phyloP scores from a whole-genome alignment of 2,888 invertebrate genomes.

The Priocnemis perturbator region DNA sequence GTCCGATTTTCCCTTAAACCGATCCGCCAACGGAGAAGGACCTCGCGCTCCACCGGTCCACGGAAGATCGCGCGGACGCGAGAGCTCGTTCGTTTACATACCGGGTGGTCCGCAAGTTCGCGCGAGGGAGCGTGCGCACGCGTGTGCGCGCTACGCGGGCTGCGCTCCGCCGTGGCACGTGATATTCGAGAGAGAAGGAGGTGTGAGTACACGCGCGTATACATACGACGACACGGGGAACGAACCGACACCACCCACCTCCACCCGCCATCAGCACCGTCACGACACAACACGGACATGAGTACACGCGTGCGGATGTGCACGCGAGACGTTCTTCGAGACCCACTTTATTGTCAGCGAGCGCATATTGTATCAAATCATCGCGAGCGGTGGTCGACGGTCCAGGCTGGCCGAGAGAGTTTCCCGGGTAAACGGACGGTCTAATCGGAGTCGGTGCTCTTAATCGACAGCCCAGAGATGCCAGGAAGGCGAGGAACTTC shows the following conservation, averaged over 20 bases:
- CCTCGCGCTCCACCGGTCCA: too few species aligned
- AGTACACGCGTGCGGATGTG: conserved; percentile 22
- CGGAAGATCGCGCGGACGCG: too few species aligned
- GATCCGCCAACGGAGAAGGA: too few species aligned
- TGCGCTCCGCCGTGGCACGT: conserved; percentile 2
- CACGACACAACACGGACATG: background rate
- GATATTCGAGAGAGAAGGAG: conserved; percentile 21
- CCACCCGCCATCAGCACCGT: too few species aligned
- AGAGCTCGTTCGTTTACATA: too few species aligned
- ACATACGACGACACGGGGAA: conserved; percentile 7
- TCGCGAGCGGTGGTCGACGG: conserved; percentile 50
- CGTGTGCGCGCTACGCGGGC: conserved; percentile 16
- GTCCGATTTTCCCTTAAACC: too few species aligned
- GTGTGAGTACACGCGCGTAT: conserved; percentile 23
- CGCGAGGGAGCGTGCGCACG: conserved; percentile 2
- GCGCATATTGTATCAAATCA: conserved; percentile 57
- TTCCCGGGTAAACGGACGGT: conserved; percentile 44
- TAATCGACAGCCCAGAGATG: conserved; percentile 26
- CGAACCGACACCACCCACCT: background rate
- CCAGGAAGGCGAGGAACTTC: background rate
- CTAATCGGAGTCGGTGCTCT: conserved; percentile 42
- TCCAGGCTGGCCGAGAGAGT: conserved; percentile 38
- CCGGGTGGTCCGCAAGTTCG: background rate
- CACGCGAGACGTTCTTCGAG: conserved; percentile 48
- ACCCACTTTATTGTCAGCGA: conserved; percentile 58